Conservation (phyloP, 2,113 vertebrate species). For the Phyllostomus discolor region DNA sequence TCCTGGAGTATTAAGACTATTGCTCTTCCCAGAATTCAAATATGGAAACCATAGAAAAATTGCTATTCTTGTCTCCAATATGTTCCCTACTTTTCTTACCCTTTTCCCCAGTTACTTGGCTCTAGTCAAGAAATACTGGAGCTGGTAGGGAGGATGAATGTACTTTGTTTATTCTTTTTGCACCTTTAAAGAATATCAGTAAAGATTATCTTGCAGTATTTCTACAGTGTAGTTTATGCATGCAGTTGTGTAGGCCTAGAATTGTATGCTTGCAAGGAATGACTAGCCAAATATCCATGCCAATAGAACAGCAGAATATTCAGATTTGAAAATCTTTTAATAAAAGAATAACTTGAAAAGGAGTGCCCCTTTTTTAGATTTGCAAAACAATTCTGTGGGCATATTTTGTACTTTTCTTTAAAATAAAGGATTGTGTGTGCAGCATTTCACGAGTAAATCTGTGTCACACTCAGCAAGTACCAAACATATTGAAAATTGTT, state of each 20-base stretch:
- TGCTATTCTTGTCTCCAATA: neutral
- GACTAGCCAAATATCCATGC: neutral
- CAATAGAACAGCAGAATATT: neutral
- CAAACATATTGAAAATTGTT: constrained; percentile 48
- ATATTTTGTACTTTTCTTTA: constrained; percentile 52
- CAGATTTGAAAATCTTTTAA: constrained; percentile 29
- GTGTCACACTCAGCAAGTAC: constrained; percentile 40
- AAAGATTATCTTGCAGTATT: constrained; percentile 11
- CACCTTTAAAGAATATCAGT: neutral
- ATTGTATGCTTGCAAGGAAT: neutral
- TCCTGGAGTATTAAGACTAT: constrained; percentile 42
- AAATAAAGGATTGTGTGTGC: constrained; percentile 15
- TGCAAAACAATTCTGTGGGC: constrained; percentile 25
- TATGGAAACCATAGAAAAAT: neutral
- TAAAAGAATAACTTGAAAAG: constrained; percentile 26
- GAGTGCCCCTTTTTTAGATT: neutral
- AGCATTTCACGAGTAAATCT: constrained; percentile 30
- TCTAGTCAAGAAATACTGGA: neutral
- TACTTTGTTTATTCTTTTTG: neutral
- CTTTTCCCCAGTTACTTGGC: neutral
- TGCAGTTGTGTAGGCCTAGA: neutral
- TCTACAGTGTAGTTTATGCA: neutral
- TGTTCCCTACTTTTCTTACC: neutral
- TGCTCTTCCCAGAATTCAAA: constrained; percentile 38
- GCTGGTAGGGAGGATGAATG: neutral